Evolutionary conservation across 2,888 invertebrate species (phyloP).

Genomic region (Thelaira solivaga): DNA sequence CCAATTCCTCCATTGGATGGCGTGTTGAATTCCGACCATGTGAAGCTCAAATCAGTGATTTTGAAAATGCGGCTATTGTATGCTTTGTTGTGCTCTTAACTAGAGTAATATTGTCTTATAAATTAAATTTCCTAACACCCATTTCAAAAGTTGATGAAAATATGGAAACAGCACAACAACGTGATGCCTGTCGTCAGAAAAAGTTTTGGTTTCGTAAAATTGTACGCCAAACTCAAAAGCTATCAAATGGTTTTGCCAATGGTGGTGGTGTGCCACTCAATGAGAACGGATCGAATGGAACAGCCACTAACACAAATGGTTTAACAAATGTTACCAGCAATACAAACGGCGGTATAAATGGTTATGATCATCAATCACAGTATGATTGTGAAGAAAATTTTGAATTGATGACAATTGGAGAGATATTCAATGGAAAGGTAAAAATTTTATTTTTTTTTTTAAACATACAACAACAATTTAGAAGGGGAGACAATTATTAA

Average conservation of each 20-base stretch:
- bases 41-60: constrained; percentile 98
- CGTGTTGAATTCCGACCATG: constrained; percentile 99
- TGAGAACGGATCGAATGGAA: constrained; percentile 43
- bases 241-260: constrained; percentile 30
- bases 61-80: constrained; percentile 99
- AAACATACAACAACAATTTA: background rate
- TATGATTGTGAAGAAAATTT: constrained; percentile 78
- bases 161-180: constrained; percentile 95
- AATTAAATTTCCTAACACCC: constrained; percentile 96
- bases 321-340: background rate
- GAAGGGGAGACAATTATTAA: no score
- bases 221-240: constrained; percentile 78
- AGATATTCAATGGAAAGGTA: constrained; percentile 94
- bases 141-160: constrained; percentile 99
- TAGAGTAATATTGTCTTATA: constrained; percentile 95
- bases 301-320: constrained; percentile 32
- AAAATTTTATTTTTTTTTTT: background rate
- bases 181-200: constrained; percentile 88
- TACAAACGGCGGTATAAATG: constrained; percentile 55
- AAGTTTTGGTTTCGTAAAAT: constrained; percentile 96
- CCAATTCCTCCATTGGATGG: constrained; percentile 98
- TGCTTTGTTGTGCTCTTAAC: constrained; percentile 98
- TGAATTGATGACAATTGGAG: constrained; percentile 90
- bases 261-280: constrained; percentile 20
- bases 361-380: constrained; percentile 30